phyloP scores from a whole-genome alignment of 2,888 invertebrate species.

The Amphipyra berbera region DNA sequence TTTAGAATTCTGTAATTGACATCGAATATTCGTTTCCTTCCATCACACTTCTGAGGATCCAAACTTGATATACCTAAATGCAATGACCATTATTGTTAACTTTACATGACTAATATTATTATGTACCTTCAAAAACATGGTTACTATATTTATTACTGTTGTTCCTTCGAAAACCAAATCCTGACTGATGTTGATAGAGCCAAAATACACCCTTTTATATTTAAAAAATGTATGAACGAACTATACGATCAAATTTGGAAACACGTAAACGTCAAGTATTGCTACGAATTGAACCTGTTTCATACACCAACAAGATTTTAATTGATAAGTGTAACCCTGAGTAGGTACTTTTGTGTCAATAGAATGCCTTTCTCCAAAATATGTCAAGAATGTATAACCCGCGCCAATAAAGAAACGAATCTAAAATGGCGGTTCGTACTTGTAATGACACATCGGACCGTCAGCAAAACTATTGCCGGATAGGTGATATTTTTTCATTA shows the following conservation, averaged over 20 bases:
- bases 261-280: slow-evolving; percentile 4
- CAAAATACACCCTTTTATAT: slow-evolving; percentile 31
- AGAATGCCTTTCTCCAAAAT: neutral
- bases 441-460: no score
- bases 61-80: no score
- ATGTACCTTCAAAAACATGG: slow-evolving; percentile 39
- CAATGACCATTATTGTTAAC: no score
- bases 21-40: no score
- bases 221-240: neutral
- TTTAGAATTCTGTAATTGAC: neutral
- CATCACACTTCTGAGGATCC: no score
- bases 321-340: slow-evolving; percentile 5
- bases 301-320: slow-evolving; percentile 2
- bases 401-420: no score
- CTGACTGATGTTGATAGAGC: slow-evolving; percentile 16
- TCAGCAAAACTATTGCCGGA: no score
- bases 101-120: no score
- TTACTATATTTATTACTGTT: slow-evolving; percentile 9
- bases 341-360: neutral
- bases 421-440: no score
- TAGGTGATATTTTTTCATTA: no score
- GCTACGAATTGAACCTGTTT: slow-evolving; percentile 2
- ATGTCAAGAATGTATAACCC: neutral
- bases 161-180: slow-evolving; percentile 3
- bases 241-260: slow-evolving; percentile 4